phyloP scores from a whole-genome alignment of 2,888 invertebrate species.

The Myopa tessellatipennis region DNA sequence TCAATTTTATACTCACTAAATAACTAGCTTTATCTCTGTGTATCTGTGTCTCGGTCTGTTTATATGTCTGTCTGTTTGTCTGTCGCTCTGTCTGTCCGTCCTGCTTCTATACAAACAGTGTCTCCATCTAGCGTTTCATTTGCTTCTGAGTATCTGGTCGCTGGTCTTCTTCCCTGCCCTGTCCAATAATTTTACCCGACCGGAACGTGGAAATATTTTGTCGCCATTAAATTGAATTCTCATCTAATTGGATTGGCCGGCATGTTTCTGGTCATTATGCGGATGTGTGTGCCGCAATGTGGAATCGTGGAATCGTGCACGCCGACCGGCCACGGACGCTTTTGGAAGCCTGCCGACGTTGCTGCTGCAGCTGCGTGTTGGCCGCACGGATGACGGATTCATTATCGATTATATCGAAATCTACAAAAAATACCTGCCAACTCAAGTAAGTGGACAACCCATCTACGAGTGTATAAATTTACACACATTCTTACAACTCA shows the following conservation, averaged over 20 bases:
- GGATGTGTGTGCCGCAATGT: conserved; percentile 1
- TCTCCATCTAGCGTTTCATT: neutral
- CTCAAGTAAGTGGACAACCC: too few relatives aligned
- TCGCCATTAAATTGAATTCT: conserved; percentile 53
- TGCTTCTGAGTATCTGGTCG: neutral
- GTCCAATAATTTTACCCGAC: neutral
- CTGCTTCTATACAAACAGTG: neutral
- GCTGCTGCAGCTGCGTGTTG: neutral
- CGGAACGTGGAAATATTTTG: conserved; percentile 54
- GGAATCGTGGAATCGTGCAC: neutral
- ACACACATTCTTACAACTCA: too few relatives aligned
- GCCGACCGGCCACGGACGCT: neutral
- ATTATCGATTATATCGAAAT: too few relatives aligned
- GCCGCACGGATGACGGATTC: neutral
- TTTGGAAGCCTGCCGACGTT: neutral
- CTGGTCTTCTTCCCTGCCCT: conserved; percentile 2
- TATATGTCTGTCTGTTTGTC: neutral
- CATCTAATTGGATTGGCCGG: conserved; percentile 40
- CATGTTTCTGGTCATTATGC: neutral
- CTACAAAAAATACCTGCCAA: too few relatives aligned
- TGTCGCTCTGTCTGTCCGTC: neutral
- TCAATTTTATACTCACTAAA: too few relatives aligned
- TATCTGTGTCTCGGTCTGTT: too few relatives aligned
- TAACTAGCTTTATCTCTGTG: too few relatives aligned
- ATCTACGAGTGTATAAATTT: too few relatives aligned